Base-by-base conservation (phyloP, 2,797 vertebrate genomes). In the Spinus pinus region DNA sequence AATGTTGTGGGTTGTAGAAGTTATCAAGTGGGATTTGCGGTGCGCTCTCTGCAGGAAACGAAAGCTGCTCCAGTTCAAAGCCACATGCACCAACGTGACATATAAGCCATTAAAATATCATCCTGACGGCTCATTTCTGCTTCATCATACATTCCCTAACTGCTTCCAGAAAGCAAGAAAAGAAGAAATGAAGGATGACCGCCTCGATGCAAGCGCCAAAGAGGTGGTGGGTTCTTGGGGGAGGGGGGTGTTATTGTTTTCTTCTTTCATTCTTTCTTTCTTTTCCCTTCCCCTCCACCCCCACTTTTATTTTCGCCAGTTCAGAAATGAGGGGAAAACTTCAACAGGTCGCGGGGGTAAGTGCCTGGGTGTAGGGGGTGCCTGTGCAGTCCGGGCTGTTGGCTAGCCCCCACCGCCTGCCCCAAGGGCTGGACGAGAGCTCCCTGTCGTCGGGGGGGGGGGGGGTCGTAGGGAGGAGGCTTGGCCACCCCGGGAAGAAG, bases 21-120 rank as follows among this genome's bases (percentile, higher is more conserved):
- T 99, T 99, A 99, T 99, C 98, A 99, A 99, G 99, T 99, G 99
- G 99, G 99, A 99, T 99, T 99, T 99, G 99, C 98, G 98, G 98
- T 97, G 97, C 98, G 98, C 98, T 98, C 99, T 98, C 99, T 98
- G 98, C 99, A 98, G 99, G 99, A 99, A 98, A 98, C 98, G 98
- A 98, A 97, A 98, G 98, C 98, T 98, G 98, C 98, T 99, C 97
- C 98, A 98, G 99, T 99, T 99, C 99, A 99, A 99, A 99, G 99
- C 98, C 98, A 98, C 98, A 99, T 98, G 98, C 98, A 98, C 98
- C 98, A 98, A 98, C 98, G 98, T 98, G 98, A 99, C 98, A 98
- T 98, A 98, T 98, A 98, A 99, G 98, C 98, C 99, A 99, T 99
- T 99, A 99, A 99, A 99, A 99, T 98, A 98, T 98, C 98, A 98